Percentiles rank a stretch among this genome's conserved stretches.
Evolutionary conservation across 2,797 vertebrate species (phyloP).

Genomic region (Sphenopsis melanotis): DNA sequence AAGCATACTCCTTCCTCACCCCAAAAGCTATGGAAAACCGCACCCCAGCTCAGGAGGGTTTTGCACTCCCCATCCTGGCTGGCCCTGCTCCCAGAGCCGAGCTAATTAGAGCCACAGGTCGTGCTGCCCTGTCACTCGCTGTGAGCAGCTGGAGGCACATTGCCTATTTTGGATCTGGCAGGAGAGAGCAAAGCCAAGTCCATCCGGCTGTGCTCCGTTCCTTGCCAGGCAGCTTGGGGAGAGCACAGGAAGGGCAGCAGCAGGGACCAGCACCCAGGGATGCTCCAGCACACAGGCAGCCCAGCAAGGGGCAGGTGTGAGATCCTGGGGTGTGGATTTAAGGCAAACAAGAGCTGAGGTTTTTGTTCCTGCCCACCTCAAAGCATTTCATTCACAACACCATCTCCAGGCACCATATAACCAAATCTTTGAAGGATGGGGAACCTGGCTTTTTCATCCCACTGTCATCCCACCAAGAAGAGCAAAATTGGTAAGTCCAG

Average conservation of each 20-base stretch:
- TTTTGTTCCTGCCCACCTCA: not conserved
- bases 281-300: not conserved
- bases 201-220: accelerated
- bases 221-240: accelerated
- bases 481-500: not conserved
- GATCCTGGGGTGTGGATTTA: not conserved
- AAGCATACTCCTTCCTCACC: not conserved
- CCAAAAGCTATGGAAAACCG: accelerated
- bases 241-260: not conserved
- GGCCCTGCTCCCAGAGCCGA: not conserved
- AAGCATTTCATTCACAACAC: not conserved
- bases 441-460: not conserved
- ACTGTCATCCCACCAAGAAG: not conserved
- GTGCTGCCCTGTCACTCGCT: not conserved
- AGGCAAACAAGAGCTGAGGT: not conserved
- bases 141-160: not conserved
- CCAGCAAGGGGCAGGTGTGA: not conserved
- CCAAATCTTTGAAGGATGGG: not conserved
- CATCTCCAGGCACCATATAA: not conserved
- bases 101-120: not conserved
- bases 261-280: accelerated
- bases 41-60: not conserved
- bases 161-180: constrained; percentile 40
- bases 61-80: not conserved
- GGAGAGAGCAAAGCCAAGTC: not conserved